Conservation (phyloP, 2,113 vertebrate genomes). For the Brevimyrus niger region DNA sequence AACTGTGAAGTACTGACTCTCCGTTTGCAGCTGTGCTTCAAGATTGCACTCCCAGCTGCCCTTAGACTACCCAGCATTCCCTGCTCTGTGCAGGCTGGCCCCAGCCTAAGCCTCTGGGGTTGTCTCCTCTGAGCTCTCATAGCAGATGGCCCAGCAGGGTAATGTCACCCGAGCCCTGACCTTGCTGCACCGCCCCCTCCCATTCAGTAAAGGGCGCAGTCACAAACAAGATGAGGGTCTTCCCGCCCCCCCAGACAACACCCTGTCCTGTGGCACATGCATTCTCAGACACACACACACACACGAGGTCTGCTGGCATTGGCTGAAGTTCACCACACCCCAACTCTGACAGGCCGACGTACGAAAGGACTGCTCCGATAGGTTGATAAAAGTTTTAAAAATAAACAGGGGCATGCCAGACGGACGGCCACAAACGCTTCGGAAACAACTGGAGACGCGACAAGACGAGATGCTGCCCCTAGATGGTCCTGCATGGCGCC, state of each 20-base stretch:
- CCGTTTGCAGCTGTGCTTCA: neutral
- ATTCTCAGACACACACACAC: neutral
- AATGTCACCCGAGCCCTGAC: slow-evolving; percentile 49
- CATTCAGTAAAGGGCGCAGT: slow-evolving; percentile 13
- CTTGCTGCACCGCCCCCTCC: slow-evolving; percentile 19
- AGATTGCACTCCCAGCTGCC: neutral
- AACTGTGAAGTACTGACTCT: neutral
- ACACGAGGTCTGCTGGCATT: neutral
- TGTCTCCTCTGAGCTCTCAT: slow-evolving; percentile 42
- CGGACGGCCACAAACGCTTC: neutral
- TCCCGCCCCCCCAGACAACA: neutral
- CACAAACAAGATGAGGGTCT: neutral
- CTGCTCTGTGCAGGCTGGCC: neutral
- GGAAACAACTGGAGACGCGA: neutral
- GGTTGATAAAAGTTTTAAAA: neutral
- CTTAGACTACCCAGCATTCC: neutral
- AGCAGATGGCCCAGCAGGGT: slow-evolving; percentile 56
- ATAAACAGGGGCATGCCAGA: neutral
- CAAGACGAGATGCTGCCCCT: neutral
- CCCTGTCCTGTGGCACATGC: neutral
- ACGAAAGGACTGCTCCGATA: neutral
- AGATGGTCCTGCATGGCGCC: neutral
- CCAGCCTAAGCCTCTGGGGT: slow-evolving; percentile 28
- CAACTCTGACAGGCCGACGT: neutral
- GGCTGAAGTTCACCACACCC: neutral